Evolutionary conservation across 2,888 invertebrate species (phyloP).

Genomic region (Phanerotoma sp.): DNA sequence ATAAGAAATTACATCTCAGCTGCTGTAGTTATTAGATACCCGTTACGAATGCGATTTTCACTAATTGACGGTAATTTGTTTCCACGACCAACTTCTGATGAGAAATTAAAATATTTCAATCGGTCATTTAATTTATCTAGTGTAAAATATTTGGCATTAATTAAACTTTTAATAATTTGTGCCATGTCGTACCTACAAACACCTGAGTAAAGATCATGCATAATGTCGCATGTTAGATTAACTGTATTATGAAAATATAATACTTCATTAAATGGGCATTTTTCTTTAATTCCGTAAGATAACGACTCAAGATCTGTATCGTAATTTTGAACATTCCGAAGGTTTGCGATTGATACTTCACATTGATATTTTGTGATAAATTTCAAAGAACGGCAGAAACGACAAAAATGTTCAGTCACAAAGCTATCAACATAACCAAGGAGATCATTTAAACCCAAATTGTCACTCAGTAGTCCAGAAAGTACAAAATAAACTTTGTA

Average conservation of each 20-base stretch:
- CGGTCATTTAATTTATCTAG: conserved; percentile 21
- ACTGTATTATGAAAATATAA: conserved; percentile 35
- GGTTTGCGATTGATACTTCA: too few species aligned
- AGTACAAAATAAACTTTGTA: conserved; percentile 20
- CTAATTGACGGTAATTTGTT: conserved; percentile 15
- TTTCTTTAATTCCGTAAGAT: conserved; percentile 35
- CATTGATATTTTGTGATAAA: too few species aligned
- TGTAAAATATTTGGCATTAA: conserved; percentile 21
- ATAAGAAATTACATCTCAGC: conserved; percentile 11
- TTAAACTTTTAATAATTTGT: conserved; percentile 24
- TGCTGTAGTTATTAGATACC: conserved; percentile 24
- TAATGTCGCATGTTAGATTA: conserved; percentile 36
- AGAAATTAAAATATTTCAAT: conserved; percentile 20
- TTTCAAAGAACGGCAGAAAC: background rate
- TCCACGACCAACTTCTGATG: conserved; percentile 15
- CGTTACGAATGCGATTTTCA: conserved; percentile 7
- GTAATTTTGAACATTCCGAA: background rate
- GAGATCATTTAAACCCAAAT: conserved; percentile 22
- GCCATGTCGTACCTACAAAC: conserved; percentile 26
- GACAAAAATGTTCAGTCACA: conserved; percentile 31
- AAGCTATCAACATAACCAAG: conserved; percentile 25
- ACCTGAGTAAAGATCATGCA: conserved; percentile 34
- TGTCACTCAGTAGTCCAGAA: conserved; percentile 24
- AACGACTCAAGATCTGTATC: conserved; percentile 12
- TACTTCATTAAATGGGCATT: conserved; percentile 34